phyloP scores from a whole-genome alignment of 1,140 invertebrate genomes.

The Melipona quadrifasciata region DNA sequence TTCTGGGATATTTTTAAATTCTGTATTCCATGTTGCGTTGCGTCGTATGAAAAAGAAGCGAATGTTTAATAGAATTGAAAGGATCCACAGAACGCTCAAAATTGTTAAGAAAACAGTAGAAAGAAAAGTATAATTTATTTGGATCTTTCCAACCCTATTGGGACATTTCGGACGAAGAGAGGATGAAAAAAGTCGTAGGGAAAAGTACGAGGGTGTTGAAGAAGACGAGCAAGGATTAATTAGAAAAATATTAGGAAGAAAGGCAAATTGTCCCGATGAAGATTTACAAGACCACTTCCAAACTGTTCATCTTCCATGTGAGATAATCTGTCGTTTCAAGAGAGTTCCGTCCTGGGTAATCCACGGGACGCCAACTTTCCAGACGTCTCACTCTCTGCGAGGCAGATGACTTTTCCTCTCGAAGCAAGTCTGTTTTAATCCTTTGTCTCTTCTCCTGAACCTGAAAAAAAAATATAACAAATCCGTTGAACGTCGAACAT shows the following conservation, averaged over 20 bases:
- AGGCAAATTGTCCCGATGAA: background rate
- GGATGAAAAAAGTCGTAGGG: too few relatives aligned
- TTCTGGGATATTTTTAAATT: too few relatives aligned
- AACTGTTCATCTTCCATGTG: background rate
- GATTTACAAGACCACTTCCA: background rate
- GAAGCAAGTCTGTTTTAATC: background rate
- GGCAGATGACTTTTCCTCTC: background rate
- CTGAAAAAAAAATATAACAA: conserved; percentile 8
- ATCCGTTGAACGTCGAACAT: background rate
- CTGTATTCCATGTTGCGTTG: too few relatives aligned
- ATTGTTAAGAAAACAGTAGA: too few relatives aligned
- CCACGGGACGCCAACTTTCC: background rate
- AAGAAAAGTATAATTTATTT: too few relatives aligned
- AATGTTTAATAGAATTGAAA: background rate
- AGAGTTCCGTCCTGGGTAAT: background rate
- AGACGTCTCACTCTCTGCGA: background rate
- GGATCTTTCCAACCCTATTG: too few relatives aligned
- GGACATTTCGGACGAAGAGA: too few relatives aligned
- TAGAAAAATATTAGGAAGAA: background rate
- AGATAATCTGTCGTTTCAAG: background rate
- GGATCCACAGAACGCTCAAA: too few relatives aligned
- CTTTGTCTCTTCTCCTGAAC: background rate
- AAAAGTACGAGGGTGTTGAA: too few relatives aligned
- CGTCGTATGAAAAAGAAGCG: background rate
- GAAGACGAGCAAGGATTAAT: background rate